Conservation (phyloP, 1,140 invertebrate species). For the Panonychus citri region DNA sequence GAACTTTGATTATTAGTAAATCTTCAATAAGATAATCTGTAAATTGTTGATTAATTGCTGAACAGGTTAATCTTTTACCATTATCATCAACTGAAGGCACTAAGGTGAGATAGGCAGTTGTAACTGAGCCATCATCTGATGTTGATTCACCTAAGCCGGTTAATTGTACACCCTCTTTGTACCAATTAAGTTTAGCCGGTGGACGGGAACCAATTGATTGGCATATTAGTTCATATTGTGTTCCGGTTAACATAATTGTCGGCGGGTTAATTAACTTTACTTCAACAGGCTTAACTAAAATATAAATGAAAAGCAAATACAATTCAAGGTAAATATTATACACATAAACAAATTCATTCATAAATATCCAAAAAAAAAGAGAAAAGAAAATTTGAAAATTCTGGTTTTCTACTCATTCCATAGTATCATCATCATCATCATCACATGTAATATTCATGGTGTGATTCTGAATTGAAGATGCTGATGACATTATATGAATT, state of each 20-base stretch:
- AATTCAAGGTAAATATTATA: background rate
- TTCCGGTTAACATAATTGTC: constrained; percentile 7
- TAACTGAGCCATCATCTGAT: constrained; percentile 13
- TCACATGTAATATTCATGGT: too few relatives aligned
- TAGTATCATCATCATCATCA: too few relatives aligned
- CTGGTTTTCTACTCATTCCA: too few relatives aligned
- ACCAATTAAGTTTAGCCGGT: constrained; percentile 61
- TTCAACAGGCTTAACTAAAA: constrained; percentile 50
- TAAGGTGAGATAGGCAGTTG: constrained; percentile 15
- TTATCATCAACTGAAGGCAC: constrained; percentile 48
- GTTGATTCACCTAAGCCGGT: background rate
- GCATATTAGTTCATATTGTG: constrained; percentile 48
- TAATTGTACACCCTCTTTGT: constrained; percentile 24
- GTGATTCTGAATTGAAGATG: too few relatives aligned
- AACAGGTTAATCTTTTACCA: constrained; percentile 54
- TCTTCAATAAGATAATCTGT: constrained; percentile 30
- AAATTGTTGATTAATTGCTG: constrained; percentile 38
- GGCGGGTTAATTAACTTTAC: constrained; percentile 27
- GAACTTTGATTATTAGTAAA: constrained; percentile 49
- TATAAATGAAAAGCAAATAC: constrained; percentile 1
- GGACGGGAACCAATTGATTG: constrained; percentile 61
- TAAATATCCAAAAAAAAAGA: too few relatives aligned
- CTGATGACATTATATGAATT: too few relatives aligned
- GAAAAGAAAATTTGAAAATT: too few relatives aligned
- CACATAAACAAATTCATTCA: too few relatives aligned